Conservation (phyloP, 2,113 vertebrate genomes). For the Silurus meridionalis region DNA sequence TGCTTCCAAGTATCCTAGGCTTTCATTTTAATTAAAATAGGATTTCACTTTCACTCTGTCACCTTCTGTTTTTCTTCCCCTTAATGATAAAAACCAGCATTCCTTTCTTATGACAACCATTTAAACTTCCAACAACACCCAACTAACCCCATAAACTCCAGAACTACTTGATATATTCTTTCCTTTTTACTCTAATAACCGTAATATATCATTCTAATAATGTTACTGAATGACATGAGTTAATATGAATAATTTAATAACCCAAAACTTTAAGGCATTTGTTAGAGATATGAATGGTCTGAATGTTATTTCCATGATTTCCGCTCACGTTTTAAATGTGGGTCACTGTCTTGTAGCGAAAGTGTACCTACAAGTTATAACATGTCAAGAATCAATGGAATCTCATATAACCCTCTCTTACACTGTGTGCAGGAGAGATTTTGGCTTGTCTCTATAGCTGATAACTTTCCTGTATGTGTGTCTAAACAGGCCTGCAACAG, state of each 20-base stretch:
- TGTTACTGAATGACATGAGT: background rate
- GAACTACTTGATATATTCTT: background rate
- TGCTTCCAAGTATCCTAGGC: background rate
- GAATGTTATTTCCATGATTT: background rate
- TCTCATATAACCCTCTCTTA: background rate
- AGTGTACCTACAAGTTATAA: background rate
- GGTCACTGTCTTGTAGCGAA: background rate
- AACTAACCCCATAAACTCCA: background rate
- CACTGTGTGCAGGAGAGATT: background rate
- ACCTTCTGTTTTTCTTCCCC: background rate
- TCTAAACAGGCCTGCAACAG: background rate
- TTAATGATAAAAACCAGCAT: background rate
- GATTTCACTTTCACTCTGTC: constrained; percentile 17
- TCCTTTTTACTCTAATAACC: background rate
- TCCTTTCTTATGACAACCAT: constrained; percentile 6
- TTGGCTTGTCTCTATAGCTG: background rate
- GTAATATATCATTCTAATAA: background rate
- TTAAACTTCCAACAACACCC: background rate
- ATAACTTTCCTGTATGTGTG: background rate
- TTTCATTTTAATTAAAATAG: constrained; percentile 3
- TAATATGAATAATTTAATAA: background rate
- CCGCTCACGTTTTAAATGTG: background rate
- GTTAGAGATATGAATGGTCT: background rate
- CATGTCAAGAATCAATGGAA: background rate
- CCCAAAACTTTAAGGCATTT: background rate